Percentiles rank a stretch among this genome's conserved stretches.
phyloP scores from a whole-genome alignment of 2,888 invertebrate species.

The Acanthosepion lycidas region DNA sequence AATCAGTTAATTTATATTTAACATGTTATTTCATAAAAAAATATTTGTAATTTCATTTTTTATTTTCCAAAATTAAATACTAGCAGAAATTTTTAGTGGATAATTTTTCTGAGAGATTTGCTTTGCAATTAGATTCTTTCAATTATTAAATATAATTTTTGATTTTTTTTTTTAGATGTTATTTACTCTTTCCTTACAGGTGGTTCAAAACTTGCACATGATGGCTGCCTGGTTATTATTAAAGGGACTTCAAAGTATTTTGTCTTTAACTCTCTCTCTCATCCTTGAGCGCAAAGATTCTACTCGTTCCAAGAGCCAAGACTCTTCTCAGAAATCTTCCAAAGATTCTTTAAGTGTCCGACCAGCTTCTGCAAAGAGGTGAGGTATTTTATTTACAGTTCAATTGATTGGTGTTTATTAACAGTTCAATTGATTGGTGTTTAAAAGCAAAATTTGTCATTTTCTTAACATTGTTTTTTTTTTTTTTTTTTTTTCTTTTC shows the following conservation, averaged over 20 bases:
- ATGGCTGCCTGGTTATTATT: conserved; percentile 91
- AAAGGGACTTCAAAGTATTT: conserved; percentile 84
- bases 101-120: background rate
- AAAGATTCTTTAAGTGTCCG: conserved; percentile 56
- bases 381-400: background rate
- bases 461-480: background rate
- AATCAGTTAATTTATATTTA: no score
- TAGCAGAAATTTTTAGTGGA: no score
- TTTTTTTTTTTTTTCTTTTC: conserved; percentile 47
- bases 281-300: conserved; percentile 67
- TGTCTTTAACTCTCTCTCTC: conserved; percentile 66
- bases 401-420: conserved; percentile 3
- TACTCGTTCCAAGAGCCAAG: conserved; percentile 52
- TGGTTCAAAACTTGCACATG: conserved; percentile 87
- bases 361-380: conserved; percentile 65
- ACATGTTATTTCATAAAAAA: no score
- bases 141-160: background rate
- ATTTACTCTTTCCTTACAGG: conserved; percentile 54
- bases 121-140: background rate
- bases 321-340: conserved; percentile 52
- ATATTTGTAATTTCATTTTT: no score
- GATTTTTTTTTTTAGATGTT: background rate
- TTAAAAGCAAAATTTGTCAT: background rate
- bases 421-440: background rate
- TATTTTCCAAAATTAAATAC: no score